These are phyloP conservation scores for Gymnodraco acuticeps DNA, from an alignment of 2,797 vertebrate species.

Conservation along the genomic window DNA sequence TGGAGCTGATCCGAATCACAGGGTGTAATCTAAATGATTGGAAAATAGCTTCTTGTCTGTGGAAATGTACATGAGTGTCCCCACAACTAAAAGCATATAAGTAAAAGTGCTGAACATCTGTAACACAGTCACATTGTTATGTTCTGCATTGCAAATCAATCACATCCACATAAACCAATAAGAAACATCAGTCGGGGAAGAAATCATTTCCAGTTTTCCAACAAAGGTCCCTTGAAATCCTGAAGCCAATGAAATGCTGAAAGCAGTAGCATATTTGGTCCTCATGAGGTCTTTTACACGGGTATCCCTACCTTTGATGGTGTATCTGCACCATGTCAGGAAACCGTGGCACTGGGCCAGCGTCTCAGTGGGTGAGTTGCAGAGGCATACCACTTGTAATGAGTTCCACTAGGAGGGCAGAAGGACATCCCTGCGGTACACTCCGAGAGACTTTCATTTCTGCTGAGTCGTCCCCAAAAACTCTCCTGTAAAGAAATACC, in stretches of 20 bases:
- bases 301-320: conserved; percentile 70
- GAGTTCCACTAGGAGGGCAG: conserved; percentile 61
- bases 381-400: conserved; percentile 59
- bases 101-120: conserved; percentile 2
- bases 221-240: conserved; percentile 24
- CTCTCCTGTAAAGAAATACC: conserved; percentile 44
- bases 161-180: conserved; percentile 5
- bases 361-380: conserved; percentile 63
- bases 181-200: neutral
- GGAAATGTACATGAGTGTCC: too few species aligned
- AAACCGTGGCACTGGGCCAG: conserved; percentile 50
- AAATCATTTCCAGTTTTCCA: conserved; percentile 13
- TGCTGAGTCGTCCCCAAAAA: conserved; percentile 42
- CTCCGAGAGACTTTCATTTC: conserved; percentile 51
- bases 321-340: conserved; percentile 58
- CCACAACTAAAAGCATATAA: too few species aligned
- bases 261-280: conserved; percentile 30
- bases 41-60: too few species aligned
- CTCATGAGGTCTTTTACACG: conserved; percentile 64
- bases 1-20: too few species aligned
- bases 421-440: conserved; percentile 43
- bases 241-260: conserved; percentile 50
- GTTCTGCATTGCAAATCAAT: conserved; percentile 8
- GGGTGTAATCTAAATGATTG: too few species aligned
- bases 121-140: neutral